A percentile compares a stretch with the other conserved stretches of the same genome.
Evolutionary conservation across 2,888 invertebrate species (phyloP).

Genomic region (Leptopilina syphax): DNA sequence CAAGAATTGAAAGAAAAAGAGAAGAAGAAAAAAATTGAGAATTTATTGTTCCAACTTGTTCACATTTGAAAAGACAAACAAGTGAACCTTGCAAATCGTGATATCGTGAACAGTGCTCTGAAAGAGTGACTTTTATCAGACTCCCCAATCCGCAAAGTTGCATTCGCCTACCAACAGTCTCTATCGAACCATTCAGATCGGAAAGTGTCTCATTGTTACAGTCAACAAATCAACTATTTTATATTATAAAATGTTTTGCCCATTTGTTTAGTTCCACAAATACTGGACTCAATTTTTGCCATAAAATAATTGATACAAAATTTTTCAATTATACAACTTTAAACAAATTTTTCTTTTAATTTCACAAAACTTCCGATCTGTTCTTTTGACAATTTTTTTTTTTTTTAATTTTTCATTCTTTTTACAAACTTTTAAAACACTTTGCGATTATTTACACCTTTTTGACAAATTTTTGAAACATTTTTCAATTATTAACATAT

Average conservation of each 20-base stretch:
- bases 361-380: too few relatives aligned
- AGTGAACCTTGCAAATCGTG: slow-evolving; percentile 26
- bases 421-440: too few relatives aligned
- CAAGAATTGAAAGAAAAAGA: too few relatives aligned
- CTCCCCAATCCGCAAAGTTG: slow-evolving; percentile 24
- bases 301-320: too few relatives aligned
- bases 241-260: not conserved
- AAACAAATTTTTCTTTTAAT: too few relatives aligned
- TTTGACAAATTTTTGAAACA: too few relatives aligned
- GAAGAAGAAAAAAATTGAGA: too few relatives aligned
- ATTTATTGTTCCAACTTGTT: not conserved
- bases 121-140: slow-evolving; percentile 31
- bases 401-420: too few relatives aligned
- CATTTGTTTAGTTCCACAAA: not conserved
- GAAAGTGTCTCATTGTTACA: slow-evolving; percentile 16
- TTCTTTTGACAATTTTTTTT: too few relatives aligned
- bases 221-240: not conserved
- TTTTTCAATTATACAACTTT: too few relatives aligned
- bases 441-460: too few relatives aligned
- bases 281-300: not conserved
- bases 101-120: slow-evolving; percentile 43
- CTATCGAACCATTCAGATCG: slow-evolving; percentile 36
- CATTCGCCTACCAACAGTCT: slow-evolving; percentile 44
- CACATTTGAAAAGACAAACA: not conserved
- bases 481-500: too few relatives aligned